These are phyloP conservation scores for Vireo griseus DNA, from an alignment of 2,797 vertebrate genomes.

Conservation along the genomic window DNA sequence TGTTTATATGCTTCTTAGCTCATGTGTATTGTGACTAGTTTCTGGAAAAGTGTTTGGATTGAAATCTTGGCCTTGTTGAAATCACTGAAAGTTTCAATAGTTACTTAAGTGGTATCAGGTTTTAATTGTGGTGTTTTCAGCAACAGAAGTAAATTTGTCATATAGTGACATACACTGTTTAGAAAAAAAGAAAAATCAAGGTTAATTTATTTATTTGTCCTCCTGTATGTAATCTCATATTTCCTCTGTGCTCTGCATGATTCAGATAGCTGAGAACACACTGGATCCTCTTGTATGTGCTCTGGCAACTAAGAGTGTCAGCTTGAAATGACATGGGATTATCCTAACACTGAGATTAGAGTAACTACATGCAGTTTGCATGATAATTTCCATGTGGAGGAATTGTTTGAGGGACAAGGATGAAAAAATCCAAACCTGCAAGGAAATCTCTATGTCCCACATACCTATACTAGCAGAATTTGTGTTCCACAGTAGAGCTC, in stretches of 20 bases:
- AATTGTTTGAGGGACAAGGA: neutral
- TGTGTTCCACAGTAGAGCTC: neutral
- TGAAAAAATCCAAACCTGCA: neutral
- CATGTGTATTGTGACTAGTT: neutral
- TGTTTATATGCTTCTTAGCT: neutral
- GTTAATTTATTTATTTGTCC: neutral
- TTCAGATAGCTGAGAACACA: neutral
- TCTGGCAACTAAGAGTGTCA: neutral
- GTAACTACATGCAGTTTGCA: neutral
- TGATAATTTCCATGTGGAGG: neutral
- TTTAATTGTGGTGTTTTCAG: neutral
- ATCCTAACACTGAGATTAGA: neutral
- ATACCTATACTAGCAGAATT: neutral
- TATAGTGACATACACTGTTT: neutral
- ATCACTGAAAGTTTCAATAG: neutral
- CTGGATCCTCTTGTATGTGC: neutral
- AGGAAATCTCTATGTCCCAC: neutral
- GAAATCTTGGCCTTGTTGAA: neutral
- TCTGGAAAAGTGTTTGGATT: neutral
- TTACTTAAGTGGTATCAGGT: neutral
- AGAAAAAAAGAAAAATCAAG: neutral
- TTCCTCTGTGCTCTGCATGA: neutral
- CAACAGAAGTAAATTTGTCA: neutral
- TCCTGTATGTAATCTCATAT: neutral
- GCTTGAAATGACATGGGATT: neutral